phyloP scores from a whole-genome alignment of 1,140 invertebrate species.

The Apis florea region DNA sequence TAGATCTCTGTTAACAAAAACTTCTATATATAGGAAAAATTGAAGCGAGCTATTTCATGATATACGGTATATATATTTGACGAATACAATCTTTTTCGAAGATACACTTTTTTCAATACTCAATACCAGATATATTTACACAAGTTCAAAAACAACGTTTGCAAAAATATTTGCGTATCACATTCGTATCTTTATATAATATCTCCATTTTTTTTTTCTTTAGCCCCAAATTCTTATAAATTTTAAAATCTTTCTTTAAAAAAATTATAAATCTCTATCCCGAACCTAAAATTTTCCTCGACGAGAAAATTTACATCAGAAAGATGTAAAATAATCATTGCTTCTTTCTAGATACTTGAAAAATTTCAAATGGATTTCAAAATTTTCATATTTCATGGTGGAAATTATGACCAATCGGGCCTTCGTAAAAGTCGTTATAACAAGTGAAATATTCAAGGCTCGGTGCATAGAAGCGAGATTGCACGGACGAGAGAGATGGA shows the following conservation, averaged over 20 bases:
- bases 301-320: no score
- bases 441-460: constrained; percentile 54
- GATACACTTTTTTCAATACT: not conserved
- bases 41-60: no score
- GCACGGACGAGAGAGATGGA: constrained; percentile 29
- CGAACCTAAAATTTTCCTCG: not conserved
- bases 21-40: no score
- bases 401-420: constrained; percentile 49
- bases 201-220: not conserved
- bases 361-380: not conserved
- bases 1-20: no score
- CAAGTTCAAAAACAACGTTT: not conserved
- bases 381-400: not conserved
- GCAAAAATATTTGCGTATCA: not conserved
- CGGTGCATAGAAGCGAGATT: not conserved
- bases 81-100: not conserved
- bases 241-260: not conserved
- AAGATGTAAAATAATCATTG: not conserved
- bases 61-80: no score
- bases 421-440: constrained; percentile 20
- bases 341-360: not conserved
- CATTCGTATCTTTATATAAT: no score
- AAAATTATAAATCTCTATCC: not conserved
- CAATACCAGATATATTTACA: no score
- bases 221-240: no score